Conservation (phyloP, 2,113 vertebrate genomes). For the Centrocercus urophasianus region DNA sequence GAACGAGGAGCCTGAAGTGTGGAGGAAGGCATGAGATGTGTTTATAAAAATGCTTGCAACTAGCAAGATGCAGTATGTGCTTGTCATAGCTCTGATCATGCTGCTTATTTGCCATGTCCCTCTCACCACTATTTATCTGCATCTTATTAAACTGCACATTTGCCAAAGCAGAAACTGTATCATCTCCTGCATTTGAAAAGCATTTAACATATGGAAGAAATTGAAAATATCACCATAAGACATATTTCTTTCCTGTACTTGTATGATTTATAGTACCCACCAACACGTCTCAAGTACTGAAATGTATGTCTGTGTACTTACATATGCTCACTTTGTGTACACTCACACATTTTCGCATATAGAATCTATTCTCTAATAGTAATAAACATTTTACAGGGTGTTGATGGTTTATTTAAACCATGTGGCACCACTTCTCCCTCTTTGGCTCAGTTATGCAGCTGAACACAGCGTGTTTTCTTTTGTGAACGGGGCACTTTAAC, state of each 20-base stretch:
- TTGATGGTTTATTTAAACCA: neutral
- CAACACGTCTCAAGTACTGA: neutral
- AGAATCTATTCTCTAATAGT: neutral
- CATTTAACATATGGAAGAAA: conserved; percentile 8
- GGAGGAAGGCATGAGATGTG: conserved; percentile 44
- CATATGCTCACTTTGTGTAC: neutral
- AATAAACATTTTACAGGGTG: neutral
- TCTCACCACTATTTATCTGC: neutral
- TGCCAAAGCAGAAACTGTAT: neutral
- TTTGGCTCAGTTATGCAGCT: neutral
- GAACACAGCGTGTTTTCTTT: neutral
- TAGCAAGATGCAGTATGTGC: conserved; percentile 2
- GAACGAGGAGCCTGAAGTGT: conserved; percentile 38
- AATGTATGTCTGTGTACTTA: neutral
- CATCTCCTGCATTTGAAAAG: conserved; percentile 1
- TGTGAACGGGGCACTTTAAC: neutral
- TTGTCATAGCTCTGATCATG: neutral
- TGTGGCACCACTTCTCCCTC: neutral
- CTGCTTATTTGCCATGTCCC: neutral
- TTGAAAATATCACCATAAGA: neutral
- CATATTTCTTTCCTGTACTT: conserved; percentile 3
- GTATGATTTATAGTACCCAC: conserved; percentile 21
- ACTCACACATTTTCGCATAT: neutral
- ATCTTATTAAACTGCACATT: conserved; percentile 22
- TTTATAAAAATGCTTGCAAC: neutral